Base-by-base conservation (phyloP, 2,888 invertebrate genomes). In the Philaethria dido region DNA sequence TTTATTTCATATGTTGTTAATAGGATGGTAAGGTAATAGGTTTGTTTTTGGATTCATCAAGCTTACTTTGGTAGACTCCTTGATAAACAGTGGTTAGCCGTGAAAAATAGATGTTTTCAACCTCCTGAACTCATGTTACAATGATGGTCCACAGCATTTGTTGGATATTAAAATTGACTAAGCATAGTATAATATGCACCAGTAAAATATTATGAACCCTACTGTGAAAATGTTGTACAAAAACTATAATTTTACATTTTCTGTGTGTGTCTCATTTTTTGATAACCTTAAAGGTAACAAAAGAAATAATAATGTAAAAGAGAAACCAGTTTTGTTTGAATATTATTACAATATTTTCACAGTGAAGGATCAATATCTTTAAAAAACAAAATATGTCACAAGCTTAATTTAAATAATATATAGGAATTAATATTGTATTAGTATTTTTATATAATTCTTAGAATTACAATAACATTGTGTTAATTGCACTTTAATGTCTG, bases 401-500 rank as follows among this genome's bases (percentile, higher is more conserved):
- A 25, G 13, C 18, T 55, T 33, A 11, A 52, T 45, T 59, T 45
- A 42, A n/a, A 50, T 64, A 64, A 57, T 47, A 54, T 65, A 50
- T 66, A 57, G 47, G 59, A 67, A 68, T 47, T 18, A 66, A 70
- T 67, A 68, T 65, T 66, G 68, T 64, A 60, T 69, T 20, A 47
- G 22, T 64, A 66, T 67, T 63, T 66, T 67, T 62, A 57, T 48
- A 68, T 36, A 63, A 50, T 50, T 66, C 50, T 48, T 65, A 54
- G 39, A 68, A 64, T 66, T 61, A 70, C 20, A 64, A 55, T 57
- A 71, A 63, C 62, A 69, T 69, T 69, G 71, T 71, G 69, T 71
- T 75, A 75, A 80, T 80, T 80, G 80, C 78, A 80, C 80, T 75
- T 73, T 69, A 73, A 71, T 81, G 78, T 82, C 78, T 82, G 77